These are phyloP conservation scores for Huso huso DNA, from an alignment of 2,797 vertebrate genomes.

Conservation along the genomic window DNA sequence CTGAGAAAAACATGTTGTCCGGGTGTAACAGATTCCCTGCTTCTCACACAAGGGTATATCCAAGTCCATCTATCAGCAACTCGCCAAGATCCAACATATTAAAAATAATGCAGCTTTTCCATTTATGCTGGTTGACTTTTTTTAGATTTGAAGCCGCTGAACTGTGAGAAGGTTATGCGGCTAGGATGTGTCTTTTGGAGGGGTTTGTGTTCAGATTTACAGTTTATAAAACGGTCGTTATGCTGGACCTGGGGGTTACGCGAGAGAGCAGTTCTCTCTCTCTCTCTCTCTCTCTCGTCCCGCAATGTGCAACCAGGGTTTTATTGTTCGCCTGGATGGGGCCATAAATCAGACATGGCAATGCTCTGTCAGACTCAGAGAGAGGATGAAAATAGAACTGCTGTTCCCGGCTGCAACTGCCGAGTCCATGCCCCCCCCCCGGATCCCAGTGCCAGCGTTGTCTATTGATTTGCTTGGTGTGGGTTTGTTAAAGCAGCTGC, in stretches of 20 bases:
- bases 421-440: slow-evolving; percentile 27
- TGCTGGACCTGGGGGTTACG: not conserved
- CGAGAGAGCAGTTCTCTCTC: not conserved
- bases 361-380: not conserved
- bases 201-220: too few relatives aligned
- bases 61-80: too few relatives aligned
- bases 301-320: not conserved
- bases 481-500: slow-evolving; percentile 6
- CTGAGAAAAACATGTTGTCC: too few relatives aligned
- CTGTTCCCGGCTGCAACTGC: not conserved
- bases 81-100: too few relatives aligned
- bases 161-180: too few relatives aligned
- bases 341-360: not conserved
- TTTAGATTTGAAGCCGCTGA: too few relatives aligned
- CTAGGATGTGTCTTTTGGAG: too few relatives aligned
- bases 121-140: too few relatives aligned
- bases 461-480: not conserved
- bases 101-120: too few relatives aligned
- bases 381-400: not conserved
- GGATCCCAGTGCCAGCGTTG: slow-evolving; percentile 16
- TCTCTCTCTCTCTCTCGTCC: accelerated
- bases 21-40: too few relatives aligned
- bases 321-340: not conserved
- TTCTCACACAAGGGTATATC: too few relatives aligned
- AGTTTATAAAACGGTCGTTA: not conserved